A percentile compares a stretch with the other conserved stretches of the same genome.
Conservation (phyloP, 2,797 vertebrate genomes). For the Phoebastria nigripes region DNA sequence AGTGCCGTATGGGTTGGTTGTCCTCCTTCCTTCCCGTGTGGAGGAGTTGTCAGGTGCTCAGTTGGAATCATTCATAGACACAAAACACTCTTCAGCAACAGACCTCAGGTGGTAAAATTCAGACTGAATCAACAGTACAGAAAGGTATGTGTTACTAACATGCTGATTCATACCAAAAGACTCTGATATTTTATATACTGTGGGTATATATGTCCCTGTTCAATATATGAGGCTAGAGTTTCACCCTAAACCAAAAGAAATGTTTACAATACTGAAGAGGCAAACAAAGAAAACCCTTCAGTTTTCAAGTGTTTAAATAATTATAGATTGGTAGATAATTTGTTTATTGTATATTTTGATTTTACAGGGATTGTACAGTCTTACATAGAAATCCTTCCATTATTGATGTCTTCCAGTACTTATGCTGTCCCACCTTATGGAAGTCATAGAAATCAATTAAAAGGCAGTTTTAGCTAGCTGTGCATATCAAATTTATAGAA, state of each 20-base stretch:
- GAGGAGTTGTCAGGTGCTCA: background rate
- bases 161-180: background rate
- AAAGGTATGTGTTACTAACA: background rate
- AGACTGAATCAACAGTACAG: background rate
- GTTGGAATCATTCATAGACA: background rate
- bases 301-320: constrained; percentile 1
- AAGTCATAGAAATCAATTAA: constrained; percentile 2
- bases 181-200: background rate
- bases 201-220: background rate
- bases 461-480: background rate
- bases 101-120: background rate
- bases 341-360: background rate
- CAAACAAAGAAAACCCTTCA: background rate
- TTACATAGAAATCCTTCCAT: background rate
- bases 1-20: background rate
- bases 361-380: background rate
- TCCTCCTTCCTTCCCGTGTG: background rate
- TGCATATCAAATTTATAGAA: background rate
- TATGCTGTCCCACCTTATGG: background rate
- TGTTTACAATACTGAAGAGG: background rate
- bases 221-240: background rate
- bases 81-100: background rate
- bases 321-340: background rate
- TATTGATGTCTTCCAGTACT: background rate
- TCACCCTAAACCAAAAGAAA: background rate